A percentile compares a stretch with the other conserved stretches of the same genome.
phyloP scores from a whole-genome alignment of 2,888 invertebrate species.

The Trachelus troglodyta region DNA sequence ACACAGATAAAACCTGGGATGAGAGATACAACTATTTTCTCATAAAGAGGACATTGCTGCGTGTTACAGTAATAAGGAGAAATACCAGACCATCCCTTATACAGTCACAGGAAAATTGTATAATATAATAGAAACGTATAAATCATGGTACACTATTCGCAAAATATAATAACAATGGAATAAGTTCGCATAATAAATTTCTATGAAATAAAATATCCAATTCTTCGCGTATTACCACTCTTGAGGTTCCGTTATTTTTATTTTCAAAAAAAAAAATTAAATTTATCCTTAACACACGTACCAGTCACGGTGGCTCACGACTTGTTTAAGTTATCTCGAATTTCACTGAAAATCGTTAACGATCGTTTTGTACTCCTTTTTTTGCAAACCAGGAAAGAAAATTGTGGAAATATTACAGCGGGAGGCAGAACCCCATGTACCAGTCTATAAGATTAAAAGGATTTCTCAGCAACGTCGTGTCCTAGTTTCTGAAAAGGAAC shows the following conservation, averaged over 20 bases:
- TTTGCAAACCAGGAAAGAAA: background rate
- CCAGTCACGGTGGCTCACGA: background rate
- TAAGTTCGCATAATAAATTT: too few relatives aligned
- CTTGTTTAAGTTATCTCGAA: background rate
- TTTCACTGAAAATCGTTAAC: background rate
- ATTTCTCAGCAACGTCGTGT: background rate
- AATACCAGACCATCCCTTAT: background rate
- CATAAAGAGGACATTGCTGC: background rate
- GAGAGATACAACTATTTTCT: background rate
- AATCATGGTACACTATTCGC: background rate
- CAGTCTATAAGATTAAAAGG: background rate
- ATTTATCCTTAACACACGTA: background rate
- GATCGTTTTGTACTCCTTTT: background rate
- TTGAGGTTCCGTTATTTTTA: too few relatives aligned
- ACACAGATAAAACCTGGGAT: slow-evolving; percentile 5
- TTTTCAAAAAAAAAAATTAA: too few relatives aligned
- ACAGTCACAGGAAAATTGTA: background rate
- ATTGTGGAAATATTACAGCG: background rate
- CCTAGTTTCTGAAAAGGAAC: slow-evolving; percentile 5
- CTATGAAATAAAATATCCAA: too few relatives aligned
- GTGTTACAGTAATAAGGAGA: background rate
- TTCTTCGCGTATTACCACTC: too few relatives aligned
- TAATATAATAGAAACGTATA: background rate
- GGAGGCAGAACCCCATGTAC: background rate
- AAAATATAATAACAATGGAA: too few relatives aligned